Conservation (phyloP, 2,113 vertebrate species). For the Numenius arquata region DNA sequence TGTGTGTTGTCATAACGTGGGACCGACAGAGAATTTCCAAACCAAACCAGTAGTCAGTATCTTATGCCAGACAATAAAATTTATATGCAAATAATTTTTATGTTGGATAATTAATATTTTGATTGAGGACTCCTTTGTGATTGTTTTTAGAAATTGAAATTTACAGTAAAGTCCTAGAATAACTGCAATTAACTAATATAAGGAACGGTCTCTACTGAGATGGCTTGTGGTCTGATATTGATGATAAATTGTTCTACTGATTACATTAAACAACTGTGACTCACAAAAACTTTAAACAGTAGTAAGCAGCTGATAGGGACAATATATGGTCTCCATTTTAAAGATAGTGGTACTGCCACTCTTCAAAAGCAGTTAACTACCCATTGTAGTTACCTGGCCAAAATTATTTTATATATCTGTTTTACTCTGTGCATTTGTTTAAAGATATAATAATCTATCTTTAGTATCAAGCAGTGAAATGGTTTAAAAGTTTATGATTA, state of each 20-base stretch:
- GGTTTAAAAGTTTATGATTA: not conserved
- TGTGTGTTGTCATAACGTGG: not conserved
- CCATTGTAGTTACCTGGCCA: not conserved
- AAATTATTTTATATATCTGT: not conserved
- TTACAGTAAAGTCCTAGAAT: not conserved
- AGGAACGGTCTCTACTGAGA: not conserved
- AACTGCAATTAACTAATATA: not conserved
- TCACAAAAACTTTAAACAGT: not conserved
- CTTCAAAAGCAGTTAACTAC: not conserved
- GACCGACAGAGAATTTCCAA: not conserved
- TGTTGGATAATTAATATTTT: not conserved
- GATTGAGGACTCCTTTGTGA: not conserved
- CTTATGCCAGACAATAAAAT: not conserved
- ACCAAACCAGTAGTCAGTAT: not conserved
- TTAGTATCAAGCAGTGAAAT: not conserved
- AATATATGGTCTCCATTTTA: not conserved
- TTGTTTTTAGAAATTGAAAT: not conserved
- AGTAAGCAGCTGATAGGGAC: not conserved
- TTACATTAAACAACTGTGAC: not conserved
- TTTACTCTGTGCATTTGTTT: not conserved
- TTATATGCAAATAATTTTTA: not conserved
- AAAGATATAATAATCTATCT: not conserved
- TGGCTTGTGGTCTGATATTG: not conserved
- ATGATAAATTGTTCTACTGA: conserved; percentile 1
- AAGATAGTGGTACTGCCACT: not conserved